Evolutionary conservation across 2,888 invertebrate genomes (phyloP).

Genomic region (Ichneumon xanthorius): DNA sequence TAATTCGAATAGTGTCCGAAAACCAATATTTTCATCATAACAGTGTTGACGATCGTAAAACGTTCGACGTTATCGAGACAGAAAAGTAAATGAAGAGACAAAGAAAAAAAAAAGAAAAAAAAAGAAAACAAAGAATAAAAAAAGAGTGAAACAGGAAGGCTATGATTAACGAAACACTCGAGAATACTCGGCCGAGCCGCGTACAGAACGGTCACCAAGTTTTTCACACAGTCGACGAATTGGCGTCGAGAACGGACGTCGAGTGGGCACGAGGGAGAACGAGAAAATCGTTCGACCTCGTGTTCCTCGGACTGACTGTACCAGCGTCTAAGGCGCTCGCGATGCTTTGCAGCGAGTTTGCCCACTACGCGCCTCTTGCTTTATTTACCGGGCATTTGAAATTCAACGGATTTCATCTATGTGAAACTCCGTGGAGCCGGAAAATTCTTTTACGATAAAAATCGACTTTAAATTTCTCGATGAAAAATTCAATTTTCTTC

Average conservation of each 20-base stretch:
- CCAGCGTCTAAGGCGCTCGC: constrained; percentile 43
- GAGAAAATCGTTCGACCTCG: constrained; percentile 67
- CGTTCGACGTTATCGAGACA: constrained; percentile 54
- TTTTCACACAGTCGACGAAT: constrained; percentile 50
- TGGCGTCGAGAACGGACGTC: constrained; percentile 4
- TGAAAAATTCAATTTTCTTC: constrained; percentile 14
- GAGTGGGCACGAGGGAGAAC: constrained; percentile 35
- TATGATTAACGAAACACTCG: constrained; percentile 69
- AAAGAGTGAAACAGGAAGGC: constrained; percentile 62
- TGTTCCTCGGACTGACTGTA: constrained; percentile 65
- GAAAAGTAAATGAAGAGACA: constrained; percentile 44
- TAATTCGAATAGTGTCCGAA: constrained; percentile 36
- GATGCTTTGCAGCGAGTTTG: constrained; percentile 70
- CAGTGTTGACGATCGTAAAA: constrained; percentile 43
- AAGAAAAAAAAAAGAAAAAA: constrained; percentile 30
- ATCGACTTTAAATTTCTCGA: constrained; percentile 1
- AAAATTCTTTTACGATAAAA: constrained; percentile 47
- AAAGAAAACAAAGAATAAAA: constrained; percentile 47
- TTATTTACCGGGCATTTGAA: constrained; percentile 79
- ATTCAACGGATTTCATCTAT: constrained; percentile 77
- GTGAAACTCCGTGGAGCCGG: constrained; percentile 43
- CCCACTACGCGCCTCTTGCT: constrained; percentile 72
- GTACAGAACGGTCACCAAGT: constrained; percentile 64
- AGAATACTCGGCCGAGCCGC: constrained; percentile 61
- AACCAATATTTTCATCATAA: constrained; percentile 17